These are phyloP conservation scores for Caerostris darwini DNA, from an alignment of 1,140 invertebrate genomes.

Conservation along the genomic window DNA sequence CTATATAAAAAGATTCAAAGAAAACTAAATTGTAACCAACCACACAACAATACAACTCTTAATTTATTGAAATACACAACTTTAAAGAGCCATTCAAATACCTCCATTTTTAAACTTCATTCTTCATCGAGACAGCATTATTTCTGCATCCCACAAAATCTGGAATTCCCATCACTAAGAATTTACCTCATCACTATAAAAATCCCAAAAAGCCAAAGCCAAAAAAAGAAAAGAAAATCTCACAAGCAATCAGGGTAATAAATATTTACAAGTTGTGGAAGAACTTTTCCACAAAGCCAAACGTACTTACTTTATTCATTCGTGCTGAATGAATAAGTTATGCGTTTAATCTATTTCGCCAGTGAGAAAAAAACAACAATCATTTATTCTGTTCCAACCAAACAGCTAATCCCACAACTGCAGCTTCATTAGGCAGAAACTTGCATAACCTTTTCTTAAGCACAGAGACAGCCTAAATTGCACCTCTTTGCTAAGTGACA, in stretches of 20 bases:
- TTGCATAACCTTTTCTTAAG: constrained; percentile 20
- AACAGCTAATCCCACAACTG: constrained; percentile 26
- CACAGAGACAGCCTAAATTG: neutral
- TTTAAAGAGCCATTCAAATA: too few species aligned
- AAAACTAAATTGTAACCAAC: too few species aligned
- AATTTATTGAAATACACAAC: too few species aligned
- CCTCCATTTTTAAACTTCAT: neutral
- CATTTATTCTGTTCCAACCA: constrained; percentile 4
- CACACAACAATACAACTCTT: too few species aligned
- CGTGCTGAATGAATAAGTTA: constrained; percentile 2
- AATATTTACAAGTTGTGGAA: constrained; percentile 33
- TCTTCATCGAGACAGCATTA: constrained; percentile 5
- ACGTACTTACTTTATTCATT: constrained; percentile 12
- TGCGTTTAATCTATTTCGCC: neutral
- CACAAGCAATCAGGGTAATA: neutral
- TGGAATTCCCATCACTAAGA: neutral
- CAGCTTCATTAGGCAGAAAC: constrained; percentile 17
- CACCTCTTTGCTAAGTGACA: constrained; percentile 28
- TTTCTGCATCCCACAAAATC: neutral
- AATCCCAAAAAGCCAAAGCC: neutral
- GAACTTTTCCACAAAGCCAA: constrained; percentile 3
- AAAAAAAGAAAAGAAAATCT: too few species aligned
- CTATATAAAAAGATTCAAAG: too few species aligned
- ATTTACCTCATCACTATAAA: neutral
- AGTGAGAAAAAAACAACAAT: neutral